Evolutionary conservation across 2,113 vertebrate genomes (phyloP).

Genomic region (Capricornis sumatraensis): DNA sequence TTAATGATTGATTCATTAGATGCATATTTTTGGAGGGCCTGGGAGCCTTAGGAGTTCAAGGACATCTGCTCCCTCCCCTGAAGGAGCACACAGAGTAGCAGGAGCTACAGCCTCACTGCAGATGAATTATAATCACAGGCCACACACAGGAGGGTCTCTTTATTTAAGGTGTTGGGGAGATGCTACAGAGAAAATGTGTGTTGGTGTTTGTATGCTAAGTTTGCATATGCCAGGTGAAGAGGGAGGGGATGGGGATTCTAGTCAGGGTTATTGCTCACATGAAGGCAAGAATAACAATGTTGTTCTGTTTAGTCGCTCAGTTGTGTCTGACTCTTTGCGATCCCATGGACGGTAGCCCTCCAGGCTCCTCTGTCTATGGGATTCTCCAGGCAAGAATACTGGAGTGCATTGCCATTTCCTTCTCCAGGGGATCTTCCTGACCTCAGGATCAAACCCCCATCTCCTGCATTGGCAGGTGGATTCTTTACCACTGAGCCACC

Average conservation of each 20-base stretch:
- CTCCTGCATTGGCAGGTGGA: neutral
- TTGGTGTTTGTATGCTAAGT: neutral
- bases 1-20: neutral
- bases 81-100: neutral
- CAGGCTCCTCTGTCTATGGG: neutral
- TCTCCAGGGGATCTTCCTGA: neutral
- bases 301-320: neutral
- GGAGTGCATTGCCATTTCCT: neutral
- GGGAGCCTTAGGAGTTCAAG: neutral
- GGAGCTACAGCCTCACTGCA: neutral
- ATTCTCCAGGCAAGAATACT: neutral
- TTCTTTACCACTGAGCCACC: neutral
- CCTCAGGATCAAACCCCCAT: neutral
- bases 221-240: neutral
- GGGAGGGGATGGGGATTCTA: neutral
- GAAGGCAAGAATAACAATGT: neutral
- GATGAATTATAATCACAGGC: slow-evolving; percentile 8
- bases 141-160: neutral
- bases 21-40: neutral
- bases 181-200: neutral
- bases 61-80: neutral
- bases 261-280: neutral
- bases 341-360: neutral
- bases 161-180: neutral
- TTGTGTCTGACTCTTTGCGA: neutral